phyloP scores from a whole-genome alignment of 2,888 invertebrate species.

The Pinctada fucata region DNA sequence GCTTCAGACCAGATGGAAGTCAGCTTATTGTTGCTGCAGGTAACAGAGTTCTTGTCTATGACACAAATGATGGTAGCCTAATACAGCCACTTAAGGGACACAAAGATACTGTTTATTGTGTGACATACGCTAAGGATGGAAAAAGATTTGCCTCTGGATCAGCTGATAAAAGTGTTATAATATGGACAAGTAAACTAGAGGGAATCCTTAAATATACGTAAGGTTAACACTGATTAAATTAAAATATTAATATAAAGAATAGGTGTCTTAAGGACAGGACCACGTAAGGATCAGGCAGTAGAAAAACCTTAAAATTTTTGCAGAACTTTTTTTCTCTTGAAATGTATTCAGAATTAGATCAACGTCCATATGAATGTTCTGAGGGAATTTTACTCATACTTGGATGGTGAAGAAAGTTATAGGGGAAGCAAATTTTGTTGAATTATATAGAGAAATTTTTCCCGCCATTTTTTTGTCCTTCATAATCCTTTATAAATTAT shows the following conservation, averaged over 20 bases:
- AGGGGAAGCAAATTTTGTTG: too few species aligned
- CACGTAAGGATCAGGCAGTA: too few species aligned
- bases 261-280: too few species aligned
- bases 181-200: slow-evolving; percentile 97
- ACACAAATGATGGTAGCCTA: slow-evolving; percentile 91
- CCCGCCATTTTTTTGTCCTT: too few species aligned
- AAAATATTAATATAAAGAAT: not conserved
- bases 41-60: slow-evolving; percentile 95
- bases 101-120: slow-evolving; percentile 94
- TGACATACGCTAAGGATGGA: slow-evolving; percentile 94
- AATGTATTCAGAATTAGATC: too few species aligned
- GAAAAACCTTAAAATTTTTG: too few species aligned
- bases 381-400: too few species aligned
- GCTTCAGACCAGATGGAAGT: slow-evolving; percentile 96
- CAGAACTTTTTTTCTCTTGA: too few species aligned
- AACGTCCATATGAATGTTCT: too few species aligned
- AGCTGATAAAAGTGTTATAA: slow-evolving; percentile 97
- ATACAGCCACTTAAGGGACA: slow-evolving; percentile 96
- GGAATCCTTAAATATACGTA: slow-evolving; percentile 97
- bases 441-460: too few species aligned
- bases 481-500: too few species aligned
- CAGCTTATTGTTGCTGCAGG: slow-evolving; percentile 97
- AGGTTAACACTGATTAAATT: slow-evolving; percentile 76
- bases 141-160: slow-evolving; percentile 98
- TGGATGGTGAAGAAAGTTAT: too few species aligned